Evolutionary conservation across 2,888 invertebrate species (phyloP).

Genomic region (Podabrus alpinus): DNA sequence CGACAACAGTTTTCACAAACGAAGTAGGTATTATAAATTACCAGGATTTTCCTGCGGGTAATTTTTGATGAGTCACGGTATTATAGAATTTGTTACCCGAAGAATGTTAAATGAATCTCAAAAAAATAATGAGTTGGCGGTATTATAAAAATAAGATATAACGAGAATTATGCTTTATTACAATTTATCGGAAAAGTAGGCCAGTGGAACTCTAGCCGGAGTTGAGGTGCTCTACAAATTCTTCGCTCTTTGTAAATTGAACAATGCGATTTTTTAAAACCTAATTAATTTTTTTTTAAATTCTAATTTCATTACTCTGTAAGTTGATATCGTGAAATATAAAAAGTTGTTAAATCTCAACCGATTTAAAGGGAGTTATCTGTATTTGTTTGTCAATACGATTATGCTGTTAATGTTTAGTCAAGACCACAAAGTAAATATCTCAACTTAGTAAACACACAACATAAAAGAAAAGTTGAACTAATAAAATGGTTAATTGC

Average conservation of each 20-base stretch:
- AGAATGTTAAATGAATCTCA: conserved; percentile 28
- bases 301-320: not conserved
- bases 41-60: not conserved
- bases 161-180: not conserved
- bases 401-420: not conserved
- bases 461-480: not conserved
- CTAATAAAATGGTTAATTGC: not conserved
- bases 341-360: not conserved
- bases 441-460: conserved; percentile 9
- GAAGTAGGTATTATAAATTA: not conserved
- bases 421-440: conserved; percentile 15
- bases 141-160: conserved; percentile 8
- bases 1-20: not conserved
- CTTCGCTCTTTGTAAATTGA: not conserved
- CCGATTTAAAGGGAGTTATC: not conserved
- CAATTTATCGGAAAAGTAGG: conserved; percentile 45
- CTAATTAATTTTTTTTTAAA: not conserved
- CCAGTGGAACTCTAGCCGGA: conserved; percentile 47
- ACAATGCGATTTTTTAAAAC: not conserved
- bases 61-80: not conserved
- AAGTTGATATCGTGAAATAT: not conserved
- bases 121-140: conserved; percentile 21
- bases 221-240: not conserved
- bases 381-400: not conserved
- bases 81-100: conserved; percentile 4